Conservation (phyloP, 1,140 invertebrate species). For the Bombus confusus region DNA sequence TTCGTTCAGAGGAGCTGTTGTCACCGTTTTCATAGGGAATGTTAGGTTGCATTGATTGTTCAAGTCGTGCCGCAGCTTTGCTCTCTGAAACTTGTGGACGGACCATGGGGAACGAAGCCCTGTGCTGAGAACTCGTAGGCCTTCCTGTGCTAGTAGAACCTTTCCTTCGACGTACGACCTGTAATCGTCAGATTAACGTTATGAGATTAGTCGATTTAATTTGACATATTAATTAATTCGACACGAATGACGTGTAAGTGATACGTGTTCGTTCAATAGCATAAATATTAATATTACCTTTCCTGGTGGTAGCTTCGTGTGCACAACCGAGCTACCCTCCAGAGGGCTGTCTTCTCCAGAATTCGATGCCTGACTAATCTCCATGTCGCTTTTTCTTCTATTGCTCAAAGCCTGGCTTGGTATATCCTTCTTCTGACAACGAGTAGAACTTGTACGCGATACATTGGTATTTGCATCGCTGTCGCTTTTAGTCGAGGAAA, state of each 20-base stretch:
- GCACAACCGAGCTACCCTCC: constrained; percentile 85
- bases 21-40: constrained; percentile 79
- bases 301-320: constrained; percentile 86
- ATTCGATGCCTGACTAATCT: constrained; percentile 84
- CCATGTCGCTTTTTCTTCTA: constrained; percentile 82
- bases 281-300: constrained; percentile 81
- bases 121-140: constrained; percentile 76
- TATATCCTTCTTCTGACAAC: constrained; percentile 49
- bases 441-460: background rate
- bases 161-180: constrained; percentile 75
- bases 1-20: constrained; percentile 77
- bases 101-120: constrained; percentile 83
- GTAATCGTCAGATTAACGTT: background rate
- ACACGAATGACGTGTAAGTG: no score
- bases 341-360: constrained; percentile 82
- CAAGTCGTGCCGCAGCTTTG: constrained; percentile 77
- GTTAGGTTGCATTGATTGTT: constrained; percentile 74
- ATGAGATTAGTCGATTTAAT: background rate
- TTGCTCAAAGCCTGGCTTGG: constrained; percentile 62
- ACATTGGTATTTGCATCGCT: constrained; percentile 40
- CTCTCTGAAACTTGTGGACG: constrained; percentile 80
- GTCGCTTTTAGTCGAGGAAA: constrained; percentile 64
- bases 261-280: no score
- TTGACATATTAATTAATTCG: no score
- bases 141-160: constrained; percentile 67